Percentiles rank a stretch among this genome's conserved stretches.
phyloP scores from a whole-genome alignment of 2,797 vertebrate genomes.

The Aselliscus stoliczkanus region DNA sequence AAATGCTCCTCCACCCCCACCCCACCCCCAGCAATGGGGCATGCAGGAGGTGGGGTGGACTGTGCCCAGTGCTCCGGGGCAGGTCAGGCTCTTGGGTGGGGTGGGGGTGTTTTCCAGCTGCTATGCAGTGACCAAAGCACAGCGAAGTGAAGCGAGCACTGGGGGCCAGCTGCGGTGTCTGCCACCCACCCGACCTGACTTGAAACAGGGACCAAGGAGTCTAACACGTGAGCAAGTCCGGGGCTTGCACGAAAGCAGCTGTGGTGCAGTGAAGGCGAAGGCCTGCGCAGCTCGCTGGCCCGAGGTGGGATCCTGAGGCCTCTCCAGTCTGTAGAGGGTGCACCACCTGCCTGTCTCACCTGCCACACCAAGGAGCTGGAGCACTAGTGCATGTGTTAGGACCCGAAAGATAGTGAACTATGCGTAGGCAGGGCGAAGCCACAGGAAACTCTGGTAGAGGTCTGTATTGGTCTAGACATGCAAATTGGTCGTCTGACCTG shows the following conservation, averaged over 20 bases:
- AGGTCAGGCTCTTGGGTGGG: no score
- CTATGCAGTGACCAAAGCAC: neutral
- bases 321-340: neutral
- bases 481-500: slow-evolving; percentile 18
- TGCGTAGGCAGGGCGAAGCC: neutral
- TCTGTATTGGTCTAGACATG: neutral
- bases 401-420: neutral
- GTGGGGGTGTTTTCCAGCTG: no score
- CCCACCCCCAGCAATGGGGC: no score
- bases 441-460: slow-evolving; percentile 5
- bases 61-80: no score
- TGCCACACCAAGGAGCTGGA: neutral
- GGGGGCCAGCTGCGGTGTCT: slow-evolving; percentile 31
- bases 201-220: slow-evolving; percentile 63
- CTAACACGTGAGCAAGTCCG: slow-evolving; percentile 58
- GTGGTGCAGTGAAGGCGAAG: slow-evolving; percentile 40
- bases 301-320: neutral
- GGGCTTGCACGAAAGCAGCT: slow-evolving; percentile 38
- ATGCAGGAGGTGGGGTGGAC: no score
- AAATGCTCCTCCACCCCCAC: no score
- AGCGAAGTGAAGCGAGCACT: neutral
- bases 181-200: slow-evolving; percentile 30
- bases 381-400: neutral
- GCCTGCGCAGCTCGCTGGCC: no score
- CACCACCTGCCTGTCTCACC: neutral